phyloP scores from a whole-genome alignment of 2,113 vertebrate species.

The Dasyurus viverrinus region DNA sequence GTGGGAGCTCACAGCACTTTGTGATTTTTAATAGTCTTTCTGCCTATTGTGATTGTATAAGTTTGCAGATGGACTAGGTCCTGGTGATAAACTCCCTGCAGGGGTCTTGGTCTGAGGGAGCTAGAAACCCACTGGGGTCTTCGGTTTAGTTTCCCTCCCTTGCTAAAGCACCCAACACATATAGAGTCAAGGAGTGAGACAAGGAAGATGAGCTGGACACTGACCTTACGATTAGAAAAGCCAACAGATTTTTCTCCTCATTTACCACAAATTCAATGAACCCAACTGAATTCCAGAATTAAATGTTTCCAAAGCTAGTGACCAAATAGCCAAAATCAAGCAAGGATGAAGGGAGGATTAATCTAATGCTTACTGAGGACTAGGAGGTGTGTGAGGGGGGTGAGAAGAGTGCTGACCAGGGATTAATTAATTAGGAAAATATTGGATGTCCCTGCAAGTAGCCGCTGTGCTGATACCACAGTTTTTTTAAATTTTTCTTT shows the following conservation, averaged over 20 bases:
- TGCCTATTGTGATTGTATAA: not conserved
- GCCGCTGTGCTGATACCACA: not conserved
- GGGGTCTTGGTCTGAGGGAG: conserved; percentile 2
- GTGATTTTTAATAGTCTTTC: not conserved
- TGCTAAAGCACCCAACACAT: conserved; percentile 17
- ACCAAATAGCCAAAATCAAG: conserved; percentile 2
- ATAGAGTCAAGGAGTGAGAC: conserved; percentile 37
- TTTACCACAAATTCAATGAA: conserved; percentile 42
- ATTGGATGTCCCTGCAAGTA: not conserved
- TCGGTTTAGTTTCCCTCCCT: conserved; percentile 12
- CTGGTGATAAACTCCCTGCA: not conserved
- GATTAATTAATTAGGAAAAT: not conserved
- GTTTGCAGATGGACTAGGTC: not conserved
- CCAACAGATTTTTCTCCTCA: conserved; percentile 10
- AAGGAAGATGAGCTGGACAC: conserved; percentile 42
- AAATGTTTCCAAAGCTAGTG: not conserved
- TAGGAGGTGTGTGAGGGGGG: not conserved
- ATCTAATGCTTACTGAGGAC: not conserved
- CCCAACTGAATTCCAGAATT: not conserved
- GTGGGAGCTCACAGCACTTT: not conserved
- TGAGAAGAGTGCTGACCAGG: not conserved
- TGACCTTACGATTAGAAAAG: conserved; percentile 56
- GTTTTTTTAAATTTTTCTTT: no score
- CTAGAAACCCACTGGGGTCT: not conserved
- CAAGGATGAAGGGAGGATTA: not conserved